Evolutionary conservation across 2,113 vertebrate species (phyloP), one percentile per base, ranked within the genome.

Genomic region (Falcunculus frontatus): DNA sequence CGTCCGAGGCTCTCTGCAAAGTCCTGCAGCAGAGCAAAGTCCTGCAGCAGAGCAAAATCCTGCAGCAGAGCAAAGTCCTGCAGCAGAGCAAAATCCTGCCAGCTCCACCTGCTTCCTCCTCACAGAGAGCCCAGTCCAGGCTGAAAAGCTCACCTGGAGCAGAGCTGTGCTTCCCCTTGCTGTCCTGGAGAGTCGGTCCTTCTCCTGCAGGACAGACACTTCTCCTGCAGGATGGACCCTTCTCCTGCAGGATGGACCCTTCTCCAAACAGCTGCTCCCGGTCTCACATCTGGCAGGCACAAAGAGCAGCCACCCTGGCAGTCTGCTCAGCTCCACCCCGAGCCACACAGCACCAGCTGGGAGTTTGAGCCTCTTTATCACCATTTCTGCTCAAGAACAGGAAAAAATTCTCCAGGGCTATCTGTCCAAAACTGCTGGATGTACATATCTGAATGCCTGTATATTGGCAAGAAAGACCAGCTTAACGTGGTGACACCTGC

Each of bases 1-100:
- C 7, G 5, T 3, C 35, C 3, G 5, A 16, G 35, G 52, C 32
- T 69, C 49, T 0, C 15, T 74, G 65, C 46, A 29, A 33, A 0
- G 0, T 15, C 3, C 60, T n/a, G 11, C 52, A 72, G 73, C 27
- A 64, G 50, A 75, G n/a, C 19, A 23, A 33, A 80, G 23, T 0
- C 10, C 52, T 21, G 26, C 33, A n/a, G n/a, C 27, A 64, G 50
- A 75, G n/a, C 19, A 23, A 33, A 80, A 26, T 0, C 10, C 52
- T 21, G 26, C 33, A n/a, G n/a, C n/a, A n/a, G n/a, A n/a, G 65
- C 46, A 29, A 33, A 0, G 0, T 15, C 3, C 60, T n/a, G 11
- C 52, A 72, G 73, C 27, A 64, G 50, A 75, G n/a, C 19, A 23
- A 33, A 80, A 26, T 0, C 10, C 52, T 21, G 26, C 33, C 12